phyloP scores from a whole-genome alignment of 2,113 vertebrate species.

The Odocoileus virginianus region DNA sequence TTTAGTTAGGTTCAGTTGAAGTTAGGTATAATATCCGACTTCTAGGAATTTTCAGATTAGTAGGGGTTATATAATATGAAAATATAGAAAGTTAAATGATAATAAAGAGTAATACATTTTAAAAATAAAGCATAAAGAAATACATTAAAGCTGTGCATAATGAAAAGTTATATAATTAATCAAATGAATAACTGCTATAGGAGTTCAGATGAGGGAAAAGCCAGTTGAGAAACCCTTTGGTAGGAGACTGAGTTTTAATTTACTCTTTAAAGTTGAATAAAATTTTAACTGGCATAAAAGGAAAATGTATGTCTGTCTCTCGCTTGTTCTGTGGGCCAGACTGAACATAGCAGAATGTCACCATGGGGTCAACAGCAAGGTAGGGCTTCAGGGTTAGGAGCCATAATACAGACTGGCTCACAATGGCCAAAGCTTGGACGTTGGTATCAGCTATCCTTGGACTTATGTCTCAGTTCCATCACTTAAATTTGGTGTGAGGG shows the following conservation, averaged over 20 bases:
- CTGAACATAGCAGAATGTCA: neutral
- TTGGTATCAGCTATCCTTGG: neutral
- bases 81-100: neutral
- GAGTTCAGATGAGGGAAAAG: neutral
- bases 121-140: neutral
- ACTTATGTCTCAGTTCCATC: neutral
- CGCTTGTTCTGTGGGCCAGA: neutral
- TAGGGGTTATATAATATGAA: neutral
- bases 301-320: neutral
- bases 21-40: neutral
- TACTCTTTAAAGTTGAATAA: neutral
- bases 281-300: neutral
- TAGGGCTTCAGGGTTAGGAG: neutral
- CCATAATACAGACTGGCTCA: neutral
- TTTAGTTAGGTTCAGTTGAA: neutral
- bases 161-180: neutral
- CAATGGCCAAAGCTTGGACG: neutral
- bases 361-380: too few relatives aligned
- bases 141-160: neutral
- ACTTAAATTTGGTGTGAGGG: neutral
- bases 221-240: neutral
- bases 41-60: slow-evolving; percentile 1
- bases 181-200: neutral
- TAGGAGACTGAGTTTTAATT: neutral
- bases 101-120: neutral